A percentile compares a stretch with the other conserved stretches of the same genome.
phyloP scores from a whole-genome alignment of 2,888 invertebrate species.

The Cetonia aurata region DNA sequence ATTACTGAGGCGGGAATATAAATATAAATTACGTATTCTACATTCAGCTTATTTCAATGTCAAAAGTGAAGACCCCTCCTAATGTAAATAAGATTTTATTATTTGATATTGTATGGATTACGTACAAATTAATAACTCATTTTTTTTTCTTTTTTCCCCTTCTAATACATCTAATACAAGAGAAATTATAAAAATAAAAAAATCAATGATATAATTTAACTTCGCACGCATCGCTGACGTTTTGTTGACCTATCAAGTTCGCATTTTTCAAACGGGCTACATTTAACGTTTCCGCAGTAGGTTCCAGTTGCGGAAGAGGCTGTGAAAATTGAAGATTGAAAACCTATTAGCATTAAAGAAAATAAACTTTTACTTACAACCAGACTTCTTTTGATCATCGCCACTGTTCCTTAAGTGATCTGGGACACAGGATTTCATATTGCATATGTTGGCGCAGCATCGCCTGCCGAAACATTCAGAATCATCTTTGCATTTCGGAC shows the following conservation, averaged over 20 bases:
- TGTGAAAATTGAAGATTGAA: constrained; percentile 20
- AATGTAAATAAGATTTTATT: too few relatives aligned
- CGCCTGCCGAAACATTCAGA: constrained; percentile 76
- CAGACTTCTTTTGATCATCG: constrained; percentile 65
- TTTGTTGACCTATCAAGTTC: constrained; percentile 75
- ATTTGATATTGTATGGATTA: too few relatives aligned
- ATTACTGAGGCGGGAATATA: too few relatives aligned
- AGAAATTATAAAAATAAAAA: too few relatives aligned
- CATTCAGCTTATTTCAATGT: too few relatives aligned
- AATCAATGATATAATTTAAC: constrained; percentile 58
- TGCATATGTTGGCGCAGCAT: constrained; percentile 79
- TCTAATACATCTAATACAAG: too few relatives aligned
- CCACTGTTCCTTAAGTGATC: constrained; percentile 55
- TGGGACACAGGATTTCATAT: constrained; percentile 75
- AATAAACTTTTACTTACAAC: constrained; percentile 48
- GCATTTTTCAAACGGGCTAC: constrained; percentile 77
- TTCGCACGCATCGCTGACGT: constrained; percentile 75
- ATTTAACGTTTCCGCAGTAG: constrained; percentile 79
- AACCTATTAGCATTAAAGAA: too few relatives aligned
- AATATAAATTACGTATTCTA: too few relatives aligned
- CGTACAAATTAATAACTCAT: too few relatives aligned
- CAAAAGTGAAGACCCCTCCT: too few relatives aligned
- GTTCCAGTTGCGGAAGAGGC: constrained; percentile 69
- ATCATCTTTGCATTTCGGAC: constrained; percentile 77
- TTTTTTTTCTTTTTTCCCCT: too few relatives aligned